These are phyloP conservation scores for Watsonalla cultraria DNA, from an alignment of 2,888 invertebrate genomes.

Conservation along the genomic window DNA sequence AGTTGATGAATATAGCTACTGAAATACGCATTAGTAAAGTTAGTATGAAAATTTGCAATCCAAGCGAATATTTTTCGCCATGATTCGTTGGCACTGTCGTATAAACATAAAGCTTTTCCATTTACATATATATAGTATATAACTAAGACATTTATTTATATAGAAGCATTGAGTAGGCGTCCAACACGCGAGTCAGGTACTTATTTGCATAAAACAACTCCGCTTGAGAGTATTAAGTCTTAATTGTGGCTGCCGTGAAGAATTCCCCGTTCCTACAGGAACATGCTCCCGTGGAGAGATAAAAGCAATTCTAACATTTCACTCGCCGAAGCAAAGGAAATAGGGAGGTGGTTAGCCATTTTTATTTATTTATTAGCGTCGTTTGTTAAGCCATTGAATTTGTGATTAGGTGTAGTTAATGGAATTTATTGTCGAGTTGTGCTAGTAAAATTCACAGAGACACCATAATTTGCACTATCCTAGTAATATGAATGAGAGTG, in stretches of 20 bases:
- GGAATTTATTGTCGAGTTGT: slow-evolving; percentile 5
- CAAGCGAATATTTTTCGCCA: too few relatives aligned
- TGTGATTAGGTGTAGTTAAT: slow-evolving; percentile 5
- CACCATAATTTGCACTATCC: too few relatives aligned
- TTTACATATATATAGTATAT: too few relatives aligned
- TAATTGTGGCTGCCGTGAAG: slow-evolving; percentile 69
- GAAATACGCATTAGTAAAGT: too few relatives aligned
- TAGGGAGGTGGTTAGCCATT: background rate
- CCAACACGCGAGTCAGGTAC: slow-evolving; percentile 61
- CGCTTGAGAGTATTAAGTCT: slow-evolving; percentile 72
- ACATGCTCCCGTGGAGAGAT: slow-evolving; percentile 59
- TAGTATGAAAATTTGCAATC: too few relatives aligned
- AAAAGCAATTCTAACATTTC: slow-evolving; percentile 61
- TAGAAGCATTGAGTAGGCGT: slow-evolving; percentile 63
- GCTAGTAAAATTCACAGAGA: background rate
- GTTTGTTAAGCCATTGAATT: background rate
- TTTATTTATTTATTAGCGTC: slow-evolving; percentile 1
- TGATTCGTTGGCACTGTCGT: too few relatives aligned
- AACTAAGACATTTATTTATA: slow-evolving; percentile 42
- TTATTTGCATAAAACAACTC: slow-evolving; percentile 77
- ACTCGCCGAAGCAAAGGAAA: slow-evolving; percentile 25
- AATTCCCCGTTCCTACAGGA: slow-evolving; percentile 48
- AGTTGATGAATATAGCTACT: too few relatives aligned
- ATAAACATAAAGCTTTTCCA: too few relatives aligned
- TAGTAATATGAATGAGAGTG: too few relatives aligned